Evolutionary conservation across 2,797 vertebrate genomes (phyloP), one percentile per base, ranked within the genome.

Genomic region (Dallia pectoralis): DNA sequence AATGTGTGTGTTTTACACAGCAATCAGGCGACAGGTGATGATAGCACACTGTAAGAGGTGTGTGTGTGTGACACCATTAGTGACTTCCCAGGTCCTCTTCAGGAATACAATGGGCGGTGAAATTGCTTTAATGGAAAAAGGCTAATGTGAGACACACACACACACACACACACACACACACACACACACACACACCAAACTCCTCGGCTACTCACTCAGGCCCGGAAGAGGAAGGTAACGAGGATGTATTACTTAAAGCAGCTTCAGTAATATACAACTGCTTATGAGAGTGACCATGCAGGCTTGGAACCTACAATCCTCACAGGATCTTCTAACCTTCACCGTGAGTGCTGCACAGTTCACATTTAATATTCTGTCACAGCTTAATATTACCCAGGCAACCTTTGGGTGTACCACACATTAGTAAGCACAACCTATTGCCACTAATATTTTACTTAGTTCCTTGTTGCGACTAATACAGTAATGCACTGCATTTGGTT

Each of bases 71-170:
- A 90, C 89, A 91, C 92, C 92, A 93, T 94, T 93, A 93, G 93
- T 93, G 89, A 92, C 93, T 93, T 93, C 91, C 91, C 92, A 90
- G 92, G 92, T 92, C 92, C 92, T 92, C 92, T 93, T 94, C 92
- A 92, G 88, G 88, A 91, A 91, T 90, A 92, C 93, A 93, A 94
- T 93, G 91, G 93, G 91, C 84, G 86, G 90, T 77, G 74, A 93
- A 94, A 93, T 94, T 93, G 92, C 90, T 90, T 92, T 94, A 92
- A 93, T 93, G 93, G 91, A 91, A 91, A 92, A 83, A 92, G 91
- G 91, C 91, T 92, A 93, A 94, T 92, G 89, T 84, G 91, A 90
- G 89, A 90, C 27, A 73, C 64, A 67, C 74, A 71, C 36, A 61
- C 64, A 65, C 53, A 63, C 25, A 32, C 36, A 22, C 7, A 7